These are phyloP conservation scores for Cricetomys ansorgei DNA, from an alignment of 2,113 vertebrate species.

Conservation along the genomic window DNA sequence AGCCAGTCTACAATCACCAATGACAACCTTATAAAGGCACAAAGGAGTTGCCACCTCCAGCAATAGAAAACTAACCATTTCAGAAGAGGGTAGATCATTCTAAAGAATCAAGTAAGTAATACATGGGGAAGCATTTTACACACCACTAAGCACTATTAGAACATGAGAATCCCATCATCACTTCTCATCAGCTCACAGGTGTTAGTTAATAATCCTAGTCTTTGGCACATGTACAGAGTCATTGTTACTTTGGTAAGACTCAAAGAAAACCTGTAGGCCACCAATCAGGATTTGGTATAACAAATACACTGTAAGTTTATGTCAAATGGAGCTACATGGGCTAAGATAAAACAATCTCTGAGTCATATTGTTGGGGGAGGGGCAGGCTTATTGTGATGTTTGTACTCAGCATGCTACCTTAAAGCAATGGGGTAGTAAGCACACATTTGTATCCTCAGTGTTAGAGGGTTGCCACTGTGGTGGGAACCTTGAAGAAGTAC, in stretches of 20 bases:
- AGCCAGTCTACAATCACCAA: conserved; percentile 53
- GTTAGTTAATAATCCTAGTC: neutral
- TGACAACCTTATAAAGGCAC: neutral
- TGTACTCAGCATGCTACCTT: neutral
- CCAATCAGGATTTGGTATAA: neutral
- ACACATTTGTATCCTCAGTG: neutral
- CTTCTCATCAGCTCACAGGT: neutral
- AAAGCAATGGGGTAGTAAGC: neutral
- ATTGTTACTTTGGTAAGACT: neutral
- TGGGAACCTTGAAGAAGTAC: neutral
- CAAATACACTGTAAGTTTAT: neutral
- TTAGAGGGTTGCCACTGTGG: neutral
- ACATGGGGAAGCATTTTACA: neutral
- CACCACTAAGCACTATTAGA: neutral
- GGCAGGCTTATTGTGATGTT: neutral
- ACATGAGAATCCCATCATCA: neutral
- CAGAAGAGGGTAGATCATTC: neutral
- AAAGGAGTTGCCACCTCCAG: neutral
- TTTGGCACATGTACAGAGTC: neutral
- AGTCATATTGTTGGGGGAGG: neutral
- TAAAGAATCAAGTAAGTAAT: neutral
- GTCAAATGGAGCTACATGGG: neutral
- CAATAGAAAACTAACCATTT: neutral
- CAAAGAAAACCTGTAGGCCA: neutral
- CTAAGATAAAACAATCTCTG: neutral